These are phyloP conservation scores for Macroteleia sp. DNA, from an alignment of 2,888 invertebrate genomes.

Conservation along the genomic window DNA sequence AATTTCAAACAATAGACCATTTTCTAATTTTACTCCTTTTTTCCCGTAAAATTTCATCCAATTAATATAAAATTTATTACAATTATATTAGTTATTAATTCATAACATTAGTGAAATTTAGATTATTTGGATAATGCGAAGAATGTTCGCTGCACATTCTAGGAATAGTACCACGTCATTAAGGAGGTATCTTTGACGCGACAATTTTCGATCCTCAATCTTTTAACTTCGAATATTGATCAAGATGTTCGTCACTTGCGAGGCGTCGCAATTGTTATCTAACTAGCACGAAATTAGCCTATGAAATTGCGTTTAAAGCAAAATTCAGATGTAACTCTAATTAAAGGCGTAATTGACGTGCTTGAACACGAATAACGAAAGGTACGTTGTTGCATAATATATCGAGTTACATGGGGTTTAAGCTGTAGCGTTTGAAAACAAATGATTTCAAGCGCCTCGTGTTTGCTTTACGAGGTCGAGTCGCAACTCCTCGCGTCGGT, in stretches of 20 bases:
- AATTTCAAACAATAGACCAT: too few relatives aligned
- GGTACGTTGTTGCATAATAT: conserved; percentile 44
- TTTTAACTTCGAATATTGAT: not conserved
- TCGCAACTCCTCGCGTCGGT: conserved; percentile 49
- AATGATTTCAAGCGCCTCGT: conserved; percentile 50
- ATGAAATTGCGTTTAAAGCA: conserved; percentile 25
- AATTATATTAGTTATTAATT: too few relatives aligned
- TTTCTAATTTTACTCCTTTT: too few relatives aligned
- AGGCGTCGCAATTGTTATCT: conserved; percentile 39
- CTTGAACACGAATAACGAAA: conserved; percentile 52
- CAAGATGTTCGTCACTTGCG: conserved; percentile 9
- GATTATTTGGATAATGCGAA: too few relatives aligned
- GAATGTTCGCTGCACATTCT: too few relatives aligned
- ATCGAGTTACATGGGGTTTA: conserved; percentile 45
- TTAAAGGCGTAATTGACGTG: conserved; percentile 53
- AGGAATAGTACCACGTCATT: too few relatives aligned
- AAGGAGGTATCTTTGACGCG: too few relatives aligned
- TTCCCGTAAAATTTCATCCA: too few relatives aligned
- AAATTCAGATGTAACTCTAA: conserved; percentile 50
- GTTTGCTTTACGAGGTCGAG: conserved; percentile 55
- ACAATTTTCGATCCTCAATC: too few relatives aligned
- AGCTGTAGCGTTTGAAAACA: conserved; percentile 56
- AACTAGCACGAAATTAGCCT: conserved; percentile 46
- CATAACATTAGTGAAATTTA: too few relatives aligned
- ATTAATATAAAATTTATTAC: too few relatives aligned